Conservation (phyloP, 2,113 vertebrate genomes). For the Castor canadensis region DNA sequence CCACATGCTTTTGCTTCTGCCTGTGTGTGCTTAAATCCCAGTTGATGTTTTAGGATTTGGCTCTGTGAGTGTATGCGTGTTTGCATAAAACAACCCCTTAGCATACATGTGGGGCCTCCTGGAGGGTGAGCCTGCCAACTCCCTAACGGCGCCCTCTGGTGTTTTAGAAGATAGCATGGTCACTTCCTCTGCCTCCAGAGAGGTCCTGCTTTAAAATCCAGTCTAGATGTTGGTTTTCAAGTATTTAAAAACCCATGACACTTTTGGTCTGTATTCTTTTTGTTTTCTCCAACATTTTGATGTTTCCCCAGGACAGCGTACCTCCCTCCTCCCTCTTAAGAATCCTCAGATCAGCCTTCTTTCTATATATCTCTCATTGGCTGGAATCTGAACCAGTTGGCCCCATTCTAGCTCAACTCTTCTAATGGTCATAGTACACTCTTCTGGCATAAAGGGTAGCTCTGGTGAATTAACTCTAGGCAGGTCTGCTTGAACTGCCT, state of each 20-base stretch:
- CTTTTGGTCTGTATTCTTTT: not conserved
- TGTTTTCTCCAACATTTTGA: not conserved
- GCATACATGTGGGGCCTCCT: not conserved
- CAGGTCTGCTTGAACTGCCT: not conserved
- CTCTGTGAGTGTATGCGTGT: not conserved
- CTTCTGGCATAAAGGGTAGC: not conserved
- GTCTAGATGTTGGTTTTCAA: not conserved
- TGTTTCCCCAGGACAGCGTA: not conserved
- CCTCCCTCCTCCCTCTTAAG: not conserved
- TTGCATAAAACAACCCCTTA: not conserved
- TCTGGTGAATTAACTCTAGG: not conserved
- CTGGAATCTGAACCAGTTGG: not conserved
- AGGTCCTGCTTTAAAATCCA: not conserved
- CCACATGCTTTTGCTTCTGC: not conserved
- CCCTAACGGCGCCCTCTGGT: not conserved
- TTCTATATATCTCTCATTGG: not conserved
- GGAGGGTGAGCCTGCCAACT: rapidly evolving
- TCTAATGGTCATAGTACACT: not conserved
- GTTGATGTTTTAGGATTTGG: not conserved
- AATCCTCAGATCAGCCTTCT: not conserved
- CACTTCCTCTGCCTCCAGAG: not conserved
- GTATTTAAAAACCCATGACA: not conserved
- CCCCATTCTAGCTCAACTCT: not conserved
- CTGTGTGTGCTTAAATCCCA: not conserved
- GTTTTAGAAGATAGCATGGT: not conserved